Evolutionary conservation across 1,140 invertebrate species (phyloP).

Genomic region (Heliconius hermathena): DNA sequence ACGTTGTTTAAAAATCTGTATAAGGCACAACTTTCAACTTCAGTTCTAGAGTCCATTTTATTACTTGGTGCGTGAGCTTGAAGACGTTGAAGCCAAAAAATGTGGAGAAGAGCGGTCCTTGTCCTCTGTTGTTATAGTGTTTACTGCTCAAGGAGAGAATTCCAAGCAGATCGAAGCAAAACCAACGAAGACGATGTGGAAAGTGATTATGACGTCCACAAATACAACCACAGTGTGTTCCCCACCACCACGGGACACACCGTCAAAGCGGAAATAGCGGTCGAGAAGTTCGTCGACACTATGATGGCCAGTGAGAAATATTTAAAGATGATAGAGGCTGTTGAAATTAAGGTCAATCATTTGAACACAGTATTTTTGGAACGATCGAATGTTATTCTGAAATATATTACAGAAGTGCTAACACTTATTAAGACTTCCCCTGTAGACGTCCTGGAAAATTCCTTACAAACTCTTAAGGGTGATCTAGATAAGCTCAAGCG

Average conservation of each 20-base stretch:
- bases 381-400: slow-evolving; percentile 57
- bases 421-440: slow-evolving; percentile 49
- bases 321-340: slow-evolving; percentile 62
- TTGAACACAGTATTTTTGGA: slow-evolving; percentile 59
- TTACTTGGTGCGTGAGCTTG: slow-evolving; percentile 14
- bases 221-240: slow-evolving; percentile 32
- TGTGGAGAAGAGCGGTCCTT: slow-evolving; percentile 27
- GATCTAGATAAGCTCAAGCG: slow-evolving; percentile 58
- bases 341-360: slow-evolving; percentile 60
- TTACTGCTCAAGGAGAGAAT: slow-evolving; percentile 14
- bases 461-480: slow-evolving; percentile 46
- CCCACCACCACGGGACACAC: slow-evolving; percentile 43
- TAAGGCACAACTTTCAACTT: slow-evolving; percentile 35
- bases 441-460: slow-evolving; percentile 44
- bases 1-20: slow-evolving; percentile 45
- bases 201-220: slow-evolving; percentile 18
- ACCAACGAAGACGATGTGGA: slow-evolving; percentile 28
- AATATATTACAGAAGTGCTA: slow-evolving; percentile 61
- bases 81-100: slow-evolving; percentile 12
- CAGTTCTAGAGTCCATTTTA: slow-evolving; percentile 29
- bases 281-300: slow-evolving; percentile 69
- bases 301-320: slow-evolving; percentile 67
- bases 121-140: slow-evolving; percentile 17
- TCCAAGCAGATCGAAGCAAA: slow-evolving; percentile 12
- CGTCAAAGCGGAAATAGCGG: slow-evolving; percentile 51